Base-by-base conservation (phyloP, 2,888 invertebrate species). In the Himalopsyche tibetana region DNA sequence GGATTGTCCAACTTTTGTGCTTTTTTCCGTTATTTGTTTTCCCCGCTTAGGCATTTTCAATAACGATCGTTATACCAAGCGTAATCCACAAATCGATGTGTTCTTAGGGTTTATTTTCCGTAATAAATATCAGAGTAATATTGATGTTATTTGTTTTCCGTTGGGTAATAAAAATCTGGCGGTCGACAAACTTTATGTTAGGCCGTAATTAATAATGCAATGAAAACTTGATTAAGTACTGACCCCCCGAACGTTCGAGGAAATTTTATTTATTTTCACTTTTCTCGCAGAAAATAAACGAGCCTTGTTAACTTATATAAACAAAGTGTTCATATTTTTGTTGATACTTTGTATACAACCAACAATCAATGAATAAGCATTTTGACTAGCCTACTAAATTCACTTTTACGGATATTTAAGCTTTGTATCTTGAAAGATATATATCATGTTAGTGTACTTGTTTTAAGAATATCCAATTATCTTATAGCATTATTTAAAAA, bases 51-150 rank as follows among this genome's bases (percentile, higher is more conserved):
- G 83, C 82, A 79, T 63, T 83, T 84, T 81, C 83, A 86, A 86
- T 83, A 84, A 86, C 63, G 84, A 82, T 42, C 55, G 83, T 84
- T 84, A 84, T 86, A 80, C 84, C 69, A 69, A n/a, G 82, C 40
- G 82, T 84, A 82, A 81, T 84, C 84, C 84, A 45, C 79, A 82
- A 82, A 86, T 84, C 85, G 85, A 85, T 85, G 83, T n/a, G 85
- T 79, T 82, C 51, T 80, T 74, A 74, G 74, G 74, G 74, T 74
- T 74, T 74, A 74, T 74, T 74, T 74, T 74, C 74, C 74, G 74
- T 38, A 74, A 74, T 74, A 74, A 74, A 74, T 74, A 74, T 74
- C 74, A 36, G 74, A 74, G 74, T 74, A 74, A 74, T 74, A 74
- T 74, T 74, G 74, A 74, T 74, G 74, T 74, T 74, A 74, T 74